phyloP scores from a whole-genome alignment of 2,113 vertebrate genomes.

The Pangasianodon gigas region DNA sequence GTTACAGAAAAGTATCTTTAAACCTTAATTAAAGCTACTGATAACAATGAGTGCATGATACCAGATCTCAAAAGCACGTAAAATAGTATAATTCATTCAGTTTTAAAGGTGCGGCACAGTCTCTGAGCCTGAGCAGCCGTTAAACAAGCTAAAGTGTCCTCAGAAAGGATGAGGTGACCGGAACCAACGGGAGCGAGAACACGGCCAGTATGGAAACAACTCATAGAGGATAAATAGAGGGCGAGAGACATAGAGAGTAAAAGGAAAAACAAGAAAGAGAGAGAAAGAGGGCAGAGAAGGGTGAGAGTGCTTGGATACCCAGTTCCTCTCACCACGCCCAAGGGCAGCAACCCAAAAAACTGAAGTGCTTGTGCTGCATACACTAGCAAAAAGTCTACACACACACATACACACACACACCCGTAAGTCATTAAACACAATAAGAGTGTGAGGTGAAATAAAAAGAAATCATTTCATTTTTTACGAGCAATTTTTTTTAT shows the following conservation, averaged over 20 bases:
- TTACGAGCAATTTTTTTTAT: slow-evolving; percentile 25
- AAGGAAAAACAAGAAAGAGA: not conserved
- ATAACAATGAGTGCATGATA: not conserved
- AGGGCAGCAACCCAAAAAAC: slow-evolving; percentile 45
- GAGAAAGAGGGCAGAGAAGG: slow-evolving; percentile 26
- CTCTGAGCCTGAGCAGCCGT: not conserved
- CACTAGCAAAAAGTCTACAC: not conserved
- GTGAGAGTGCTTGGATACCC: slow-evolving; percentile 34
- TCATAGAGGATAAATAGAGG: not conserved
- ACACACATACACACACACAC: slow-evolving; percentile 3
- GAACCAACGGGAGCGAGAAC: not conserved
- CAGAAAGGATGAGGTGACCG: not conserved
- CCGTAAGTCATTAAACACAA: slow-evolving; percentile 24
- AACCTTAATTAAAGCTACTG: not conserved
- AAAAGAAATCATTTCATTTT: slow-evolving; percentile 34
- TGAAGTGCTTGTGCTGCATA: not conserved
- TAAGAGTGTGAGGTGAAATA: slow-evolving; percentile 43
- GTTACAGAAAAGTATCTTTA: not conserved
- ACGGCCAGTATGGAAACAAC: not conserved
- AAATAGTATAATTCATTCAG: not conserved
- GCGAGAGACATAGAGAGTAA: not conserved
- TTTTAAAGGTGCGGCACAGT: not conserved
- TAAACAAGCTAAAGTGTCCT: not conserved
- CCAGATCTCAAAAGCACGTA: not conserved
- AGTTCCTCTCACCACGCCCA: slow-evolving; percentile 20